Percentiles rank a stretch among this genome's conserved stretches.
phyloP scores from a whole-genome alignment of 2,888 invertebrate species.

The Troides helena region DNA sequence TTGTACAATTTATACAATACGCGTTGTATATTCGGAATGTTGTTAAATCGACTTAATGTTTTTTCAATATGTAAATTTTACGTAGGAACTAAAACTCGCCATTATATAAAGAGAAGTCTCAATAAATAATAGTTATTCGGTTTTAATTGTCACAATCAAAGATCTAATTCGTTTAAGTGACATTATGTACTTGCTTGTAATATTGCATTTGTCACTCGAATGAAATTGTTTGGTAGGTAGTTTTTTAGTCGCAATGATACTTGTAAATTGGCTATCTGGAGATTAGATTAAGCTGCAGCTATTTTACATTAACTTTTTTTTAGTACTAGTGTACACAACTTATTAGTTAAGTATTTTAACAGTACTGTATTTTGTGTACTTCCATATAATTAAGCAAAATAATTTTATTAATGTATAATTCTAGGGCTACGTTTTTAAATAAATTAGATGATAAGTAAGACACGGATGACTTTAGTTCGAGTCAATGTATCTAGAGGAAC shows the following conservation, averaged over 20 bases:
- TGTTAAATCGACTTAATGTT: background rate
- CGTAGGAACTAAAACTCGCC: slow-evolving; percentile 9
- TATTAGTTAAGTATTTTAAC: background rate
- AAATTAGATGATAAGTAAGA: too few relatives aligned
- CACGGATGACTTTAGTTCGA: too few relatives aligned
- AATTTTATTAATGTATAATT: too few relatives aligned
- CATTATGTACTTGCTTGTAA: background rate
- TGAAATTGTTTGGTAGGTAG: background rate
- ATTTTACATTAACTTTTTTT: background rate
- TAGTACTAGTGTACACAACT: background rate
- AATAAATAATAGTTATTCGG: background rate
- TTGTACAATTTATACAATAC: background rate
- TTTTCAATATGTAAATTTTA: background rate
- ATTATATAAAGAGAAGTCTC: background rate
- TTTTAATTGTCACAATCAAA: background rate
- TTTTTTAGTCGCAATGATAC: background rate
- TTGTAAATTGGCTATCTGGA: background rate
- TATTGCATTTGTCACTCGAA: background rate
- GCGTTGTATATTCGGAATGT: background rate
- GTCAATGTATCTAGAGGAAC: too few relatives aligned
- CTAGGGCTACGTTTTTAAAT: too few relatives aligned
- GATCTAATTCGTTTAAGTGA: background rate
- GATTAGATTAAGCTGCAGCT: background rate
- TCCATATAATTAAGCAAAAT: background rate
- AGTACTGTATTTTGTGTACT: background rate